Evolutionary conservation across 1,140 invertebrate species (phyloP).

Genomic region (Euborellia annulipes): DNA sequence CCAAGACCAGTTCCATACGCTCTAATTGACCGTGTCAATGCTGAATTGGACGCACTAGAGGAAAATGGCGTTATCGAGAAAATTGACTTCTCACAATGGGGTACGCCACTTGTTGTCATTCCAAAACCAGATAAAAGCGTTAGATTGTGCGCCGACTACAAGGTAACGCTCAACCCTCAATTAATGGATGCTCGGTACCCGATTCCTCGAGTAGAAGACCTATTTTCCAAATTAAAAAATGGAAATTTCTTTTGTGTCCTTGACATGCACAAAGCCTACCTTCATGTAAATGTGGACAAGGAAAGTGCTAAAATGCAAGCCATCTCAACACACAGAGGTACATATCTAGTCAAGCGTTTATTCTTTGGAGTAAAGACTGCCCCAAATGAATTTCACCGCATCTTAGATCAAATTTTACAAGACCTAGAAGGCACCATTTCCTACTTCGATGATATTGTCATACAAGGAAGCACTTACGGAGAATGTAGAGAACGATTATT

Average conservation of each 20-base stretch:
- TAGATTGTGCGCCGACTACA: constrained; percentile 24
- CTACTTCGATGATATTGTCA: constrained; percentile 9
- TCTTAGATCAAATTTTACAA: constrained; percentile 24
- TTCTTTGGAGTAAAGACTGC: constrained; percentile 29
- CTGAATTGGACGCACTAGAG: too few relatives aligned
- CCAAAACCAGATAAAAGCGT: constrained; percentile 12
- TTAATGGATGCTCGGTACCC: constrained; percentile 12
- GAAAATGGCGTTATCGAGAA: too few relatives aligned
- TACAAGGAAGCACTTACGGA: constrained; percentile 1
- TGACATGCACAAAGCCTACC: constrained; percentile 22
- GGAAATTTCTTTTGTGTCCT: constrained; percentile 19
- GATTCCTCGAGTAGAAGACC: constrained; percentile 6
- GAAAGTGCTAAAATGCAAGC: constrained; percentile 3
- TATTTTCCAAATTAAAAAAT: constrained; percentile 11
- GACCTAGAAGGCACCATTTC: constrained; percentile 11
- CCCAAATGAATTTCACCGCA: constrained; percentile 27
- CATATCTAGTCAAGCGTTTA: constrained; percentile 30
- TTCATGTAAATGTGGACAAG: constrained; percentile 21
- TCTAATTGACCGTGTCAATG: too few relatives aligned
- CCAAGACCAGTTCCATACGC: too few relatives aligned
- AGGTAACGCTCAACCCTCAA: constrained; percentile 13
- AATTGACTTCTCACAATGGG: too few relatives aligned
- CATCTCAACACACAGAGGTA: constrained; percentile 26
- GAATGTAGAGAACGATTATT: not conserved
- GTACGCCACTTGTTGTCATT: constrained; percentile 5